phyloP scores from a whole-genome alignment of 92 coral and sea anemone species.

The Micromussa lordhowensis region DNA sequence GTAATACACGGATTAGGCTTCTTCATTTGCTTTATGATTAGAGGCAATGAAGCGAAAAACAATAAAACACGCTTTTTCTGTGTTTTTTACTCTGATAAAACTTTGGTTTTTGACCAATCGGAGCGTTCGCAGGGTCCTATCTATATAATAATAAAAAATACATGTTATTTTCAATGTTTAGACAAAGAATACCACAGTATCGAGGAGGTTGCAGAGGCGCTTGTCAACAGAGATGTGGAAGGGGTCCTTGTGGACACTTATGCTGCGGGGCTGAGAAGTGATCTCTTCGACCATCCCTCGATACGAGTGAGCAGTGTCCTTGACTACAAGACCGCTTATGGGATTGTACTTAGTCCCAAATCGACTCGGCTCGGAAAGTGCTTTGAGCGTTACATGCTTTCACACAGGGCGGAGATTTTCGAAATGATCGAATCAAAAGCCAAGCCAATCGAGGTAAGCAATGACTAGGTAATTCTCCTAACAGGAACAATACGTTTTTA shows the following conservation, averaged over 20 bases:
- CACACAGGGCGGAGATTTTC: constrained; percentile 49
- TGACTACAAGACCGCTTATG: constrained; percentile 77
- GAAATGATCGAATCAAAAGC: constrained; percentile 46
- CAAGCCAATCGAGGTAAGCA: constrained; percentile 59
- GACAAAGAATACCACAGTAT: constrained; percentile 55
- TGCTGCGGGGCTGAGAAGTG: constrained; percentile 67
- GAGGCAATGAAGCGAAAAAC: no score
- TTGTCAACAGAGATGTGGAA: constrained; percentile 45
- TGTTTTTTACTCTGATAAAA: no score
- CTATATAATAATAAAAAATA: no score
- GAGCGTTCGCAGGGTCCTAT: no score
- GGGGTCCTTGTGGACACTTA: constrained; percentile 74
- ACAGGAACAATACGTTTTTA: not conserved
- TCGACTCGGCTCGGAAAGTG: constrained; percentile 62
- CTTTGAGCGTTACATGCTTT: constrained; percentile 41
- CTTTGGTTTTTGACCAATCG: no score
- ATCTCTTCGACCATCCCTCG: constrained; percentile 59
- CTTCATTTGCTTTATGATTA: no score
- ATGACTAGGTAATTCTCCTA: not conserved
- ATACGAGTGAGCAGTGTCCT: constrained; percentile 53
- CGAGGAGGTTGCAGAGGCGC: constrained; percentile 56
- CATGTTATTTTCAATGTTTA: not conserved
- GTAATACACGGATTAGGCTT: no score
- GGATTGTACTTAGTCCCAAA: constrained; percentile 64
- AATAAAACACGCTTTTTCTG: no score